Percentiles rank a stretch among this genome's conserved stretches.
phyloP scores from a whole-genome alignment of 2,113 vertebrate species.

The Centropus unirufus region DNA sequence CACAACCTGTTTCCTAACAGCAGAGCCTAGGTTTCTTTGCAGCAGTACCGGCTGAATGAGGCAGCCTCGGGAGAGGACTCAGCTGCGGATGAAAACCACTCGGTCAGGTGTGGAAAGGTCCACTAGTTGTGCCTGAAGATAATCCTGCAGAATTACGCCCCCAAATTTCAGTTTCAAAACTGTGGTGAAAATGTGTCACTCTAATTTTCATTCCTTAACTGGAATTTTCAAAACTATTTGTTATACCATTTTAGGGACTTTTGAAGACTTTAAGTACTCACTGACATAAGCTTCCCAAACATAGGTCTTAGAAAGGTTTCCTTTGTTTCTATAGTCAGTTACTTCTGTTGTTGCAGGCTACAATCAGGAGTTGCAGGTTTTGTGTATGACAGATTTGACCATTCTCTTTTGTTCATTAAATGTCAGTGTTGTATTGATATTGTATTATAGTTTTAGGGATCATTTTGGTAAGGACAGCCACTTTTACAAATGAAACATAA shows the following conservation, averaged over 20 bases:
- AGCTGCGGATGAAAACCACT: accelerated
- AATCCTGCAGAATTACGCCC: neutral
- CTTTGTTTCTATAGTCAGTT: neutral
- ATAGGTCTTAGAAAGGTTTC: neutral
- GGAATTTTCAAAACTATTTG: neutral
- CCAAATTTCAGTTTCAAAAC: neutral
- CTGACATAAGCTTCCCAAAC: neutral
- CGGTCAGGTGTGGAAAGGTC: accelerated
- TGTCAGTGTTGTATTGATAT: neutral
- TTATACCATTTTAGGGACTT: neutral
- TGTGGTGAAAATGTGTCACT: neutral
- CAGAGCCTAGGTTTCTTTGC: neutral
- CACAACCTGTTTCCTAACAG: accelerated
- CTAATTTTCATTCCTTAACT: neutral
- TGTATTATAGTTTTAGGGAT: neutral
- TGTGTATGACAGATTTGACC: neutral
- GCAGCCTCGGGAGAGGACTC: accelerated
- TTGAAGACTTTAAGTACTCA: neutral
- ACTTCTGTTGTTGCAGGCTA: neutral
- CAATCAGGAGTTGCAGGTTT: neutral
- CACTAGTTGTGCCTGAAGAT: accelerated
- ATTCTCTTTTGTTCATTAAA: neutral
- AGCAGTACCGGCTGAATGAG: accelerated
- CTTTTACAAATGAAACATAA: neutral
- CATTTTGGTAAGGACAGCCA: neutral